These are phyloP conservation scores for Steromphala cineraria DNA, from an alignment of 2,888 invertebrate species.

Conservation along the genomic window DNA sequence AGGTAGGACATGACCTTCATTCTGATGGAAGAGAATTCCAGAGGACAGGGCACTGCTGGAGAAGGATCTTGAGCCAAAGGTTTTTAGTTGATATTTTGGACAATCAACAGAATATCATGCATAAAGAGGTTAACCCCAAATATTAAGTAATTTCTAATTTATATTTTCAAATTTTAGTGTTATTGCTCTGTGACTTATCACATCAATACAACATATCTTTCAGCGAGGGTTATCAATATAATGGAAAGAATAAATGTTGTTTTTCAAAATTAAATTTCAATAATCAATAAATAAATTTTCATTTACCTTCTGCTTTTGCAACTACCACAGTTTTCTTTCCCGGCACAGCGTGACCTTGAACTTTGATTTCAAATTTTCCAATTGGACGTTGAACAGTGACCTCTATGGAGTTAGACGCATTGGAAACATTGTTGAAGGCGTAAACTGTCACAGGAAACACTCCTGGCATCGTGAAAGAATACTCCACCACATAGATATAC, in stretches of 20 bases:
- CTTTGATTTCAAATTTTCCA: not conserved
- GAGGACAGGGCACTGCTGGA: too few species aligned
- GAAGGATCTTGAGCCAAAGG: too few species aligned
- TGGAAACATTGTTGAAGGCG: slow-evolving; percentile 60
- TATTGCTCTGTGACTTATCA: too few species aligned
- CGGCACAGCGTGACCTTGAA: not conserved
- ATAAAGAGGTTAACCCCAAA: too few species aligned
- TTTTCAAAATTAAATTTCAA: not conserved
- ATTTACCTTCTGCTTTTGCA: slow-evolving; percentile 28
- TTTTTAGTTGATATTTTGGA: too few species aligned
- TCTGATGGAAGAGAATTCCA: too few species aligned
- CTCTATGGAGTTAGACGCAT: slow-evolving; percentile 36
- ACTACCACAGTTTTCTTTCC: slow-evolving; percentile 21
- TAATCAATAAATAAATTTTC: not conserved
- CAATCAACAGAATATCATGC: too few species aligned
- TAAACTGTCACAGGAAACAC: slow-evolving; percentile 49
- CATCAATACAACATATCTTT: not conserved
- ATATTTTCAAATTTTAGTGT: too few species aligned
- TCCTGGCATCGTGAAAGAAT: slow-evolving; percentile 41
- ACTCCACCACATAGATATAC: slow-evolving; percentile 23
- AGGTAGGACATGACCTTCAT: too few species aligned
- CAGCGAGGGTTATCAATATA: too few species aligned
- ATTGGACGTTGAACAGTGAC: slow-evolving; percentile 48
- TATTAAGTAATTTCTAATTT: too few species aligned
- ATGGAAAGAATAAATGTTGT: too few species aligned